Conservation (phyloP, 1,140 invertebrate species). For the Heliconius himera region DNA sequence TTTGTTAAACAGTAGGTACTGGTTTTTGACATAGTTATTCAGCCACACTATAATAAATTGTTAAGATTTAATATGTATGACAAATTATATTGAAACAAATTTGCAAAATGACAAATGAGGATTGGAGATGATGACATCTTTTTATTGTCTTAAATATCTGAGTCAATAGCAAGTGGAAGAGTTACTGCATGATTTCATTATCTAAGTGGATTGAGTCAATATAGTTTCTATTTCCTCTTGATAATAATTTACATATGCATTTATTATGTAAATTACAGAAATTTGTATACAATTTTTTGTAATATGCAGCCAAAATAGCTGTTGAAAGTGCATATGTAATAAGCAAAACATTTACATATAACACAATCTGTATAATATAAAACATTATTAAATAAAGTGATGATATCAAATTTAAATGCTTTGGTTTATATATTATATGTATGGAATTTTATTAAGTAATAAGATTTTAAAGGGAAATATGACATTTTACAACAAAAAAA, state of each 20-base stretch:
- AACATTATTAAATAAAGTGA: no score
- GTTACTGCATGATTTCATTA: not conserved
- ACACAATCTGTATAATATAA: no score
- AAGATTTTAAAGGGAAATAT: no score
- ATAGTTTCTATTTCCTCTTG: not conserved
- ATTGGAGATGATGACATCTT: not conserved
- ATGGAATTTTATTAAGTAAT: no score
- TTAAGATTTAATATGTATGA: not conserved
- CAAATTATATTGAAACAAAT: not conserved
- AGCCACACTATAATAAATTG: no score
- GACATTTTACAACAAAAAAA: not conserved
- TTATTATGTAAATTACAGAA: not conserved
- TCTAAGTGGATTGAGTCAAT: not conserved
- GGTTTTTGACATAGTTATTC: no score
- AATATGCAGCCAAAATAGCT: no score
- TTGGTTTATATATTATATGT: no score
- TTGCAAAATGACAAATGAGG: constrained; percentile 2
- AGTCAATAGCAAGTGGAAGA: constrained; percentile 8
- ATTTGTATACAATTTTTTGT: not conserved
- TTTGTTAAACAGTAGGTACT: no score
- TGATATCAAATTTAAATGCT: no score
- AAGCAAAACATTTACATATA: no score
- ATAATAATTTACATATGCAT: not conserved
- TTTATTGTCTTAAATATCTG: constrained; percentile 13
- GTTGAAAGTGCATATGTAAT: no score